These are phyloP conservation scores for Sphenodon punctatus DNA, from an alignment of 2,797 vertebrate genomes.

Conservation along the genomic window DNA sequence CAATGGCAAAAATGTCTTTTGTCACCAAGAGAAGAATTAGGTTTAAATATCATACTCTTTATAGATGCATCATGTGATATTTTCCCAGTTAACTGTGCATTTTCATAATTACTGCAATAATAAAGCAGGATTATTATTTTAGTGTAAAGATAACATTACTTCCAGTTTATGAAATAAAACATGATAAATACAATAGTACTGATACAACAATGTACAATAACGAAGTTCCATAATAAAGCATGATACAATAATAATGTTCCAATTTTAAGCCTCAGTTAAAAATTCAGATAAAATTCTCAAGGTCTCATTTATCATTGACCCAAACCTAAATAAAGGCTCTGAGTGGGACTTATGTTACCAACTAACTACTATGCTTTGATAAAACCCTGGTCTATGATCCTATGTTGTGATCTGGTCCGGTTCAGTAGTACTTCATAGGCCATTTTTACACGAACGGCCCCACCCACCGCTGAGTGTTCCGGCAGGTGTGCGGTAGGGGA, in stretches of 20 bases:
- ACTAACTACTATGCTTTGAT: too few relatives aligned
- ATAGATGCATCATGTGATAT: neutral
- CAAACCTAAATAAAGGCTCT: neutral
- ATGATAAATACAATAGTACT: neutral
- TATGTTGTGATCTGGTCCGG: fast-evolving
- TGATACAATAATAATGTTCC: too few relatives aligned
- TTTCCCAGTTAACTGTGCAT: neutral
- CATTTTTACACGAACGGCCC: too few relatives aligned
- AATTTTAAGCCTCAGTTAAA: too few relatives aligned
- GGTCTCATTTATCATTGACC: fast-evolving
- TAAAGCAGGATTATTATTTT: neutral
- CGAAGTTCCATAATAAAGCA: too few relatives aligned
- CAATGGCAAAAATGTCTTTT: neutral
- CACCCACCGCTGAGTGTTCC: too few relatives aligned
- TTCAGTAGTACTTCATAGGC: fast-evolving
- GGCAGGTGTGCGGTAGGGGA: too few relatives aligned
- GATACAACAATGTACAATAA: too few relatives aligned
- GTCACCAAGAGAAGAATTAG: neutral
- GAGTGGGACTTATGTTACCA: too few relatives aligned
- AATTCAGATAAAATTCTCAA: neutral
- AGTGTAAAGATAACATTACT: neutral
- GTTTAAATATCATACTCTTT: neutral
- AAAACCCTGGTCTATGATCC: too few relatives aligned
- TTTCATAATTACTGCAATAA: neutral
- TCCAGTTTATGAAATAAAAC: neutral